Evolutionary conservation across 2,888 invertebrate genomes (phyloP), one percentile per base, ranked within the genome.

Genomic region (Odontocolon sp.): DNA sequence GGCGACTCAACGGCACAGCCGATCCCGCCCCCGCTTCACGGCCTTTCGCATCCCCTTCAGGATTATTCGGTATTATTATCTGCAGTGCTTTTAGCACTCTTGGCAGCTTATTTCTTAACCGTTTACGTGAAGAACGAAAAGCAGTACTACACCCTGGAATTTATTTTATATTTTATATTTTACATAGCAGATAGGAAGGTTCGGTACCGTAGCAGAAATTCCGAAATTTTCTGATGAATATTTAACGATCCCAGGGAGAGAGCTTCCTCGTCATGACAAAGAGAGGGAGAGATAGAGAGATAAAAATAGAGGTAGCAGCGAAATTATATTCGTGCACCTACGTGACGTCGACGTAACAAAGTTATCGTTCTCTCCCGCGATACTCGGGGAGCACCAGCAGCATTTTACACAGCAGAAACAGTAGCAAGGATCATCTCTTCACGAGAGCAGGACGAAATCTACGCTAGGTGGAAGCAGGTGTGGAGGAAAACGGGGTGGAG

Each of bases 361-460:
- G 28, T 40, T 59, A 59, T 59, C 3, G 59, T 40, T 54, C 9
- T 33, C 26, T 3, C 59, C 16, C 40, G 26, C 26, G 9, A n/a
- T 9, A 11, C 40, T 28, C 28, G 23, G 8, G n/a, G n/a, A n/a
- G 5, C 21, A 23, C 52, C 16, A 16, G 3, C 31, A 18, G 11
- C n/a, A 31, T 67, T 59, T 56, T 38, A 31, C 54, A 47, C 18
- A 18, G 14, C 23, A n/a, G 8, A 61, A 73, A 59, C 54, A 31
- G 50, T 64, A 31, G 31, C 28, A 21, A 36, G 69, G n/a, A 45
- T 59, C 56, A 59, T 47, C 16, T 28, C 40, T 14, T 56, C 38
- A 26, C 9, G n/a, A 50, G 50, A 50, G 18, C 38, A 26, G 23
- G 16, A 47, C 38, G 38, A 45, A 47, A 64, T 64, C 47, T 63